These are phyloP conservation scores for Accipiter cooperii DNA, from an alignment of 2,113 vertebrate species.

Conservation along the genomic window DNA sequence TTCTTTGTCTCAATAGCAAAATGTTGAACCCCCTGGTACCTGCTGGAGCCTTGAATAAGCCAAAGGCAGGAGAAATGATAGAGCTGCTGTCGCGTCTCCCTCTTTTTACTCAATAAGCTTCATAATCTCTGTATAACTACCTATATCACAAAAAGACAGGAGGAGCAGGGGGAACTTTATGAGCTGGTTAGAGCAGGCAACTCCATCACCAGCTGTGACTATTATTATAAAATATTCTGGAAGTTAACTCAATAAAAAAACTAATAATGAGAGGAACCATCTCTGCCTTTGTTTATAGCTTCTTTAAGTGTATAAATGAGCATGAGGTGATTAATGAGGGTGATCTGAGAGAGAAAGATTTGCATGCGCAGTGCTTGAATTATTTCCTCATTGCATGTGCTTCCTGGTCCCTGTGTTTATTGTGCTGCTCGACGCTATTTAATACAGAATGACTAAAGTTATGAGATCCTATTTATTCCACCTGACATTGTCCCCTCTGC, in stretches of 20 bases:
- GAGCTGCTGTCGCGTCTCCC: not conserved
- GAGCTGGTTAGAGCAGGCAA: slow-evolving; percentile 20
- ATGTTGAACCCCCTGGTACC: not conserved
- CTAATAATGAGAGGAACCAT: slow-evolving; percentile 58
- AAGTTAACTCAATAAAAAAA: slow-evolving; percentile 56
- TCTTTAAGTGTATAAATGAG: slow-evolving; percentile 58
- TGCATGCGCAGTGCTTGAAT: slow-evolving; percentile 26
- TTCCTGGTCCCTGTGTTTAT: slow-evolving; percentile 27
- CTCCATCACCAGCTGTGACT: slow-evolving; percentile 18
- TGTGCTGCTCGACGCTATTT: slow-evolving; percentile 18
- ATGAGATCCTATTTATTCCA: slow-evolving; percentile 60
- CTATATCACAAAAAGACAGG: not conserved
- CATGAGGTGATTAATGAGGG: slow-evolving; percentile 41
- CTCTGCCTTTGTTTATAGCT: slow-evolving; percentile 42
- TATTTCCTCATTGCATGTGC: slow-evolving; percentile 31
- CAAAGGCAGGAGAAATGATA: not conserved
- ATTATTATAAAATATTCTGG: slow-evolving; percentile 57
- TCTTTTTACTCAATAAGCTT: slow-evolving; percentile 10
- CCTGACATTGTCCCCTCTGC: slow-evolving; percentile 39
- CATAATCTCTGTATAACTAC: not conserved
- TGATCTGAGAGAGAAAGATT: slow-evolving; percentile 25
- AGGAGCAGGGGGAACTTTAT: slow-evolving; percentile 26
- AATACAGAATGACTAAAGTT: slow-evolving; percentile 56
- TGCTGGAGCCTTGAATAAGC: not conserved
- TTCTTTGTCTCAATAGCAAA: not conserved